Conservation (phyloP, 2,113 vertebrate species). For the Erinaceus europaeus region DNA sequence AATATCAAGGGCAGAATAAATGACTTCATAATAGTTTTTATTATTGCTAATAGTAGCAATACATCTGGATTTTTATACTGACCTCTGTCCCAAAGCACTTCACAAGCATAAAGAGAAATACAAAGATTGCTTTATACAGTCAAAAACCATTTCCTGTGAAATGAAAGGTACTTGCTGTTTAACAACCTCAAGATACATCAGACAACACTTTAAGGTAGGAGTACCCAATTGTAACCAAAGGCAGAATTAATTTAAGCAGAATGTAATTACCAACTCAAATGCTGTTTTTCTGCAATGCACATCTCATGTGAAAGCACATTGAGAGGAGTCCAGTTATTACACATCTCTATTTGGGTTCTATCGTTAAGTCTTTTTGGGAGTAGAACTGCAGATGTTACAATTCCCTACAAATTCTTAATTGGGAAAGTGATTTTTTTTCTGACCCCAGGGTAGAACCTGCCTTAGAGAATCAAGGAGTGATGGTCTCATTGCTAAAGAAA, state of each 20-base stretch:
- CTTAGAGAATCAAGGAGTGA: not conserved
- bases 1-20: constrained; percentile 43
- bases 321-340: not conserved
- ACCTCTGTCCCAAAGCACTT: constrained; percentile 51
- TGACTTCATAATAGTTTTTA: constrained; percentile 46
- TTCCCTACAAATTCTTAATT: rapidly evolving
- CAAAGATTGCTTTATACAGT: constrained; percentile 42
- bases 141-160: constrained; percentile 47
- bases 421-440: not conserved
- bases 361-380: not conserved
- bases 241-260: constrained; percentile 20
- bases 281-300: not conserved
- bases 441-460: not conserved
- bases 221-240: constrained; percentile 24
- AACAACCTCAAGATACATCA: constrained; percentile 23
- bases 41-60: constrained; percentile 50
- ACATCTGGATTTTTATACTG: constrained; percentile 55
- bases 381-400: not conserved
- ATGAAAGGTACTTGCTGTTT: constrained; percentile 45
- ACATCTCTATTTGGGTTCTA: not conserved
- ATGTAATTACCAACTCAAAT: not conserved
- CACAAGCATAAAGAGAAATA: constrained; percentile 49
- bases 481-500: not conserved
- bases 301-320: not conserved
- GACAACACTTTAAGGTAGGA: not conserved